These are phyloP conservation scores for Drosophila arizonae DNA, from an alignment of 1,140 invertebrate genomes.

Conservation along the genomic window DNA sequence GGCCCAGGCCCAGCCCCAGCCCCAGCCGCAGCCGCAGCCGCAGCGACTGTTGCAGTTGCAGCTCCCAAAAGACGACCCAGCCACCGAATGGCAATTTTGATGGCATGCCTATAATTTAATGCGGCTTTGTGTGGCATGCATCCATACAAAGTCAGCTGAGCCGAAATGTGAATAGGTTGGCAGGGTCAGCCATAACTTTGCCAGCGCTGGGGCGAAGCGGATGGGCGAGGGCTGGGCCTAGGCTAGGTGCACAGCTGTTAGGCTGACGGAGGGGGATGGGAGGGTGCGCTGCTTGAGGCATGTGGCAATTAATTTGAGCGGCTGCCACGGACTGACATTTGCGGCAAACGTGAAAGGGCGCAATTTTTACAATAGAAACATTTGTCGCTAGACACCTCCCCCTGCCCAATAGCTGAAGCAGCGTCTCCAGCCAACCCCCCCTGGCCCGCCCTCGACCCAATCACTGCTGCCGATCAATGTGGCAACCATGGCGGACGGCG, in stretches of 20 bases:
- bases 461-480: constrained; percentile 35
- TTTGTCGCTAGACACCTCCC: constrained; percentile 42
- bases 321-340: constrained; percentile 46
- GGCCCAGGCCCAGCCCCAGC: constrained; percentile 28
- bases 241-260: no score
- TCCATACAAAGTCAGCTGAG: constrained; percentile 50
- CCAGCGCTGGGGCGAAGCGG: neutral
- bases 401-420: neutral
- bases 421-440: neutral
- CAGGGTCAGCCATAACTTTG: constrained; percentile 51
- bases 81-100: constrained; percentile 30
- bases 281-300: constrained; percentile 16
- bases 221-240: no score
- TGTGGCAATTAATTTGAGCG: constrained; percentile 51
- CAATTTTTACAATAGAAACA: constrained; percentile 54
- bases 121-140: constrained; percentile 53
- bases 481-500: constrained; percentile 40
- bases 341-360: constrained; percentile 53
- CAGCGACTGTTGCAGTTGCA: constrained; percentile 11
- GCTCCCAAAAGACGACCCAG: constrained; percentile 23
- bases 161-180: constrained; percentile 69
- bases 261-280: neutral
- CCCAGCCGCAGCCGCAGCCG: constrained; percentile 33
- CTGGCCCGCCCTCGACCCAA: constrained; percentile 1
- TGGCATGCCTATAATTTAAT: constrained; percentile 55